Percentiles rank a stretch among this genome's conserved stretches.
Evolutionary conservation across 2,797 vertebrate species (phyloP).

Genomic region (Sebastolobus altivelis): DNA sequence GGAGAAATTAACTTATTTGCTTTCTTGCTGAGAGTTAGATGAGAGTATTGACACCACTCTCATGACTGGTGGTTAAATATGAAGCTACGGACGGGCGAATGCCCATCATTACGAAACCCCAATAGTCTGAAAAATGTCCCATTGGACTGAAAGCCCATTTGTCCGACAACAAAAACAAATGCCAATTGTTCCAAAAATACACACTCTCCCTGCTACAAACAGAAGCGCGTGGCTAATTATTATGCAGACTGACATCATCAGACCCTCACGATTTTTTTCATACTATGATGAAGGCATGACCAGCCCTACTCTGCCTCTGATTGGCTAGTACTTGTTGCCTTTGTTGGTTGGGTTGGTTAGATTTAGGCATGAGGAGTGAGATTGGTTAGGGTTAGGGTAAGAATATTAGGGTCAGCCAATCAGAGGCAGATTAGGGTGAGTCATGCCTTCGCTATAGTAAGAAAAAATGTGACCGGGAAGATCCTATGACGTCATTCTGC

Average conservation of each 20-base stretch:
- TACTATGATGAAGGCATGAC: not conserved
- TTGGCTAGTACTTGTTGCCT: not conserved
- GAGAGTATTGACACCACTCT: too few relatives aligned
- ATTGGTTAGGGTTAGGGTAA: not conserved
- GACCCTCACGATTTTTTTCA: not conserved
- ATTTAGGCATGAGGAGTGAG: not conserved
- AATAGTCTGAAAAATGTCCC: not conserved
- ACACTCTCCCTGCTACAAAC: not conserved
- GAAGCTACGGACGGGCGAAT: too few relatives aligned
- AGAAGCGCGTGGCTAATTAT: not conserved
- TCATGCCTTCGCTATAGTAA: too few relatives aligned
- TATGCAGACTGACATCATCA: not conserved
- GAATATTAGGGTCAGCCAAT: not conserved
- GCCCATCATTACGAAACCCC: too few relatives aligned
- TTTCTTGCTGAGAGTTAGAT: not conserved
- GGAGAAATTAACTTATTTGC: not conserved
- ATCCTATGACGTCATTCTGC: too few relatives aligned
- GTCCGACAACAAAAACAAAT: not conserved
- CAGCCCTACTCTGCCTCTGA: not conserved
- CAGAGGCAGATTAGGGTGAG: rapidly evolving
- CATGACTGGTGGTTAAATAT: too few relatives aligned
- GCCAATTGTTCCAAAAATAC: not conserved
- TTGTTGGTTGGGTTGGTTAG: not conserved
- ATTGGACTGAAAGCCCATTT: not conserved
- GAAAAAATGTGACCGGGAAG: too few relatives aligned